These are phyloP conservation scores for Ryuthela nishihirai DNA, from an alignment of 2,888 invertebrate genomes.

Conservation along the genomic window DNA sequence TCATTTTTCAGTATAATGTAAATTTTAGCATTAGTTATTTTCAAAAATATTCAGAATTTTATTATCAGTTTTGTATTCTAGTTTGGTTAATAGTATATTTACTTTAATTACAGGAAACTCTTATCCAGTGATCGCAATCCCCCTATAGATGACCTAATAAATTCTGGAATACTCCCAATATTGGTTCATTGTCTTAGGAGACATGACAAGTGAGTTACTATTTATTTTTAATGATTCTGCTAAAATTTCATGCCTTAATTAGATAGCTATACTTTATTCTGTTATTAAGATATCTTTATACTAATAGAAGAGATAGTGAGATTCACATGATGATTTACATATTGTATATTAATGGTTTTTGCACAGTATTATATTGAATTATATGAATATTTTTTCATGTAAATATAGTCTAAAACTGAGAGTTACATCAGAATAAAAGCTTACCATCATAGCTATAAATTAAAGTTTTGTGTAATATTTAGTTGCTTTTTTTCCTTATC, in stretches of 20 bases:
- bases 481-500: no score
- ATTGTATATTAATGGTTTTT: no score
- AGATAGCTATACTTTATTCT: neutral
- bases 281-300: neutral
- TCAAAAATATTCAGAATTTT: neutral
- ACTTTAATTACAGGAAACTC: conserved; percentile 63
- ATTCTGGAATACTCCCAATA: conserved; percentile 90
- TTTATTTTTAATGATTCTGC: neutral
- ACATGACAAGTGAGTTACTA: conserved; percentile 60
- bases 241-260: neutral
- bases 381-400: no score
- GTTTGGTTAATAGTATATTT: neutral
- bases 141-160: conserved; percentile 93
- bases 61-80: neutral
- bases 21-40: no score
- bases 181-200: conserved; percentile 83
- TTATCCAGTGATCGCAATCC: conserved; percentile 97
- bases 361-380: no score
- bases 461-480: no score
- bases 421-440: no score
- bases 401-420: no score
- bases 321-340: neutral
- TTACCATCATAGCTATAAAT: no score
- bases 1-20: no score
- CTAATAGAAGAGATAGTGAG: neutral